A percentile compares a stretch with the other conserved stretches of the same genome.
phyloP scores from a whole-genome alignment of 2,888 invertebrate species.

The Onchidella celtica region DNA sequence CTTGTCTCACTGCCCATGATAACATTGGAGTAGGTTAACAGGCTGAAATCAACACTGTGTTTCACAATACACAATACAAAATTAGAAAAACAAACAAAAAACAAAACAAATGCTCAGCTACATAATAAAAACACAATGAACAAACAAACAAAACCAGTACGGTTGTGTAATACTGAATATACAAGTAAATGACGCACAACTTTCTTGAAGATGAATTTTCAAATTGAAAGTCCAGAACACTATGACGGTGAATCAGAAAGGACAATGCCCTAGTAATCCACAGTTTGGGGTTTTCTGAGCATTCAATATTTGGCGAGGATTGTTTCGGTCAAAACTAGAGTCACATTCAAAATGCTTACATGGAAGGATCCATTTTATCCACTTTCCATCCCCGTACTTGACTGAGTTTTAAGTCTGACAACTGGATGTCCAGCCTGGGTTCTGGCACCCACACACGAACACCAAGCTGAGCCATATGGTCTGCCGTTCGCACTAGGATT shows the following conservation, averaged over 20 bases:
- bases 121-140: too few relatives aligned
- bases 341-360: slow-evolving; percentile 22
- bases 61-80: slow-evolving; percentile 31
- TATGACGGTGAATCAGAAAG: too few relatives aligned
- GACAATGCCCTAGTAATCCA: too few relatives aligned
- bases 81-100: not conserved
- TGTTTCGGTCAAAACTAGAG: too few relatives aligned
- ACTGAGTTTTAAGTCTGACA: slow-evolving; percentile 92
- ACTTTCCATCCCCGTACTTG: slow-evolving; percentile 97
- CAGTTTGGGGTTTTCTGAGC: too few relatives aligned
- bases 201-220: too few relatives aligned
- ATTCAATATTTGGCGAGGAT: too few relatives aligned
- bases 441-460: slow-evolving; percentile 99
- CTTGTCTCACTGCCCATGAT: slow-evolving; percentile 50
- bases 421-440: slow-evolving; percentile 93
- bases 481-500: slow-evolving; percentile 88
- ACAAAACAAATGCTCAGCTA: too few relatives aligned
- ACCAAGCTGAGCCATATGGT: slow-evolving; percentile 88
- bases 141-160: too few relatives aligned
- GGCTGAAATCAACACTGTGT: slow-evolving; percentile 57
- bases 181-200: too few relatives aligned
- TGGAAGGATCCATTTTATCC: not conserved
- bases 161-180: too few relatives aligned
- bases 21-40: slow-evolving; percentile 58
- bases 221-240: too few relatives aligned